Conservation (phyloP, 2,888 invertebrate species). For the Melipona bicolor region DNA sequence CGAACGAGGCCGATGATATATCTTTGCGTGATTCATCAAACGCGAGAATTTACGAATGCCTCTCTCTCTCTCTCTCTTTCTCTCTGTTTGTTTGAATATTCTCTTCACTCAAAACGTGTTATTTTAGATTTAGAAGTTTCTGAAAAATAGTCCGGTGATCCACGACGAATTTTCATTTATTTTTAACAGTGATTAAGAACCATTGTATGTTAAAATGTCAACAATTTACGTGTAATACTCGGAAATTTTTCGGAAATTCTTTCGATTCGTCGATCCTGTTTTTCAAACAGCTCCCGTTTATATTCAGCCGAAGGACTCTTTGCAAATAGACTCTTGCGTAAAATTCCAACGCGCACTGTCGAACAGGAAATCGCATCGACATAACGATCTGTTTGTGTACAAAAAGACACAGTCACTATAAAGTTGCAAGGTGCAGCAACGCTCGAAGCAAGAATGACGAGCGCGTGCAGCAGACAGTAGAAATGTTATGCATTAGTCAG, state of each 20-base stretch:
- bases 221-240: background rate
- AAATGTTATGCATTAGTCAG: conserved; percentile 61
- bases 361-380: too few relatives aligned
- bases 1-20: background rate
- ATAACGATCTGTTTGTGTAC: background rate
- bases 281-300: conserved; percentile 31
- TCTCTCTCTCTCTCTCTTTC: background rate
- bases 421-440: background rate
- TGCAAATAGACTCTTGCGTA: conserved; percentile 10
- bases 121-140: background rate
- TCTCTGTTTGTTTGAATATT: background rate
- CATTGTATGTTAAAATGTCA: background rate
- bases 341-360: background rate
- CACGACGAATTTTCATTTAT: background rate
- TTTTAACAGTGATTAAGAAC: too few relatives aligned
- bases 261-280: conserved; percentile 51
- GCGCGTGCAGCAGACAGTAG: conserved; percentile 46
- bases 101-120: background rate
- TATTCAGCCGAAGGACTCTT: conserved; percentile 30
- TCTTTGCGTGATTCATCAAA: background rate
- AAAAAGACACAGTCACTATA: background rate
- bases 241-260: conserved; percentile 49
- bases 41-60: background rate
- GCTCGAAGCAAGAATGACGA: conserved; percentile 32
- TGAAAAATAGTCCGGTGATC: background rate